A percentile compares a stretch with the other conserved stretches of the same genome.
These are phyloP conservation scores for Raja brachyura DNA, from an alignment of 2,113 vertebrate genomes.

Conservation along the genomic window DNA sequence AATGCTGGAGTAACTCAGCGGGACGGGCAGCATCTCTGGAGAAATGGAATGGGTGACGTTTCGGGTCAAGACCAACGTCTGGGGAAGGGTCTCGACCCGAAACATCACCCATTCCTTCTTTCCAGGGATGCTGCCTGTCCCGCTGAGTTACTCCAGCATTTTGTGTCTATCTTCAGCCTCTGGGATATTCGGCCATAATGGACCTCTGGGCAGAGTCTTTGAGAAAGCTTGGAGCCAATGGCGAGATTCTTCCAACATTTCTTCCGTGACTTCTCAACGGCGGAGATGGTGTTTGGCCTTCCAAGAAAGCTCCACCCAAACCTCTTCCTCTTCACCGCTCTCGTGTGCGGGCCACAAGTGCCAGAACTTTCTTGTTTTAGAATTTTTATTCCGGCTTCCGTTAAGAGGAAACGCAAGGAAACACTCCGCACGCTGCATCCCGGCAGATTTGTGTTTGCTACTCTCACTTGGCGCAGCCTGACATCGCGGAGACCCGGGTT, in stretches of 20 bases:
- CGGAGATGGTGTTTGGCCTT: not conserved
- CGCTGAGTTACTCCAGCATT: too few relatives aligned
- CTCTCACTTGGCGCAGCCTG: not conserved
- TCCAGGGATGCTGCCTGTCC: too few relatives aligned
- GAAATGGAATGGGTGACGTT: too few relatives aligned
- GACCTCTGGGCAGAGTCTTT: not conserved
- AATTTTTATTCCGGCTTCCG: not conserved
- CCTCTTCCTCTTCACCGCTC: not conserved
- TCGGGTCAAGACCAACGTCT: too few relatives aligned
- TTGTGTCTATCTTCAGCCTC: not conserved
- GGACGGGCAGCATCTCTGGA: too few relatives aligned
- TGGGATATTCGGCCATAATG: not conserved
- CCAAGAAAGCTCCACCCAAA: not conserved
- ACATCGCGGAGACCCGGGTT: not conserved
- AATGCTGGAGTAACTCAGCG: too few relatives aligned
- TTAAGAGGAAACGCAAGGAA: slow-evolving; percentile 4
- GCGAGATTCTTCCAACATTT: not conserved
- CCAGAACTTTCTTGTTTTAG: not conserved
- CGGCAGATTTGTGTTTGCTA: not conserved
- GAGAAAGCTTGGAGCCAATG: not conserved
- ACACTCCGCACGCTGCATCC: not conserved
- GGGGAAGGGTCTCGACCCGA: too few relatives aligned
- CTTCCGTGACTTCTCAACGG: not conserved
- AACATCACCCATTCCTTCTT: too few relatives aligned
- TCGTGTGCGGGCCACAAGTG: not conserved